Evolutionary conservation across 2,888 invertebrate species (phyloP), one percentile per base, ranked within the genome.

Genomic region (Nomada lathburiana): DNA sequence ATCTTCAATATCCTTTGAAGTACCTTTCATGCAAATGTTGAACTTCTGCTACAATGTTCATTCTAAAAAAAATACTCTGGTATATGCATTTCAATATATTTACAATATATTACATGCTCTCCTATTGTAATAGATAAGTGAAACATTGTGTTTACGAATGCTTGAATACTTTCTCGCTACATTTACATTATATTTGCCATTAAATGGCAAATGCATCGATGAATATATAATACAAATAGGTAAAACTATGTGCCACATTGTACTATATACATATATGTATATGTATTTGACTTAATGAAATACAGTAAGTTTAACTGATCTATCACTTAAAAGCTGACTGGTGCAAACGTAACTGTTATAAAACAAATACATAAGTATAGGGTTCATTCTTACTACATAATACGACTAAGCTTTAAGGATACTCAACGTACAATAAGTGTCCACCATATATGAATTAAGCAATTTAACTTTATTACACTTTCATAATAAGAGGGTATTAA

Each of bases 211-310:
- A 69, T 69, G 44, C 53, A 26, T 44, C 47, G 29, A 57, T 60
- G 26, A 80, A 65, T 59, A 65, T 59, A 65, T 69, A 70, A 70
- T 47, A 59, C 59, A 65, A 57, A 62, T 77, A 77, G 36, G 44
- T 73, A 63, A 73, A 67, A 84, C 76, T 76, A 80, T 53, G 70
- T 82, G 76, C 80, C 76, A 73, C 75, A 70, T 69, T 62, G 65
- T 63, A 64, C 11, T 64, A 47, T 10, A 55, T n/a, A 44, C 74
- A 29, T 71, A 64, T 71, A 36, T 70, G 20, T 47, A 59, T 71
- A 36, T 36, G 36, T 36, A 36, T 36, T 7, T 36, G 36, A 36
- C 36, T 36, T 36, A 36, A 36, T 20, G 52, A 59, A 65, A 53
- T 64, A 67, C 71, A 52, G 53, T 74, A 47, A 60, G 82, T 74